A percentile compares a stretch with the other conserved stretches of the same genome.
Evolutionary conservation across 2,888 invertebrate species (phyloP).

Genomic region (Chrysotoxum bicinctum): DNA sequence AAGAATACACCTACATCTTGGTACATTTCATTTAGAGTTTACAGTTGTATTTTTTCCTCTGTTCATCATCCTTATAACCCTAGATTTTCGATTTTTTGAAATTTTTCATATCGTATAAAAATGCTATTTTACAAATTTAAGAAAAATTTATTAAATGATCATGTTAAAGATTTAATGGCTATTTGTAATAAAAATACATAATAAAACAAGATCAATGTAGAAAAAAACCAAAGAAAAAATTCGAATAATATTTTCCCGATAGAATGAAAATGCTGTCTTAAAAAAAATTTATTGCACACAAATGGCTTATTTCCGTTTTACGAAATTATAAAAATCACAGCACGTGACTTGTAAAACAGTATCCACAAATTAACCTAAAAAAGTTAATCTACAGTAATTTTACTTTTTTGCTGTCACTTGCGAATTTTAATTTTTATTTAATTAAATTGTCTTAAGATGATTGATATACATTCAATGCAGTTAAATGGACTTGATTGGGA

Average conservation of each 20-base stretch:
- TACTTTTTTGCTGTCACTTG: background rate
- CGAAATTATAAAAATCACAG: background rate
- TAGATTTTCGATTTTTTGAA: too few species aligned
- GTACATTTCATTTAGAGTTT: too few species aligned
- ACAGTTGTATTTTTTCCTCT: too few species aligned
- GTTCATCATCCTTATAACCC: too few species aligned
- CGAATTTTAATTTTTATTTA: slow-evolving; percentile 35
- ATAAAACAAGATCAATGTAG: too few species aligned
- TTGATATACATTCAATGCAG: background rate
- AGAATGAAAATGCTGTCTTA: background rate
- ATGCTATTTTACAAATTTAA: too few species aligned
- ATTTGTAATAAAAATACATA: too few species aligned
- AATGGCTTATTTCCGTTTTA: slow-evolving; percentile 20
- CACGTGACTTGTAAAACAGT: slow-evolving; percentile 25
- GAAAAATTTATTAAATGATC: too few species aligned
- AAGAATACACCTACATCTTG: too few species aligned
- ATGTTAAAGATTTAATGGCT: too few species aligned
- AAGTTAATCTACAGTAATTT: background rate
- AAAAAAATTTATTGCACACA: background rate
- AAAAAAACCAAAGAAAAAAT: background rate
- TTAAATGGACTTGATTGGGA: background rate
- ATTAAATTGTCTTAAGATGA: slow-evolving; percentile 29
- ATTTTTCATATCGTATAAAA: too few species aligned
- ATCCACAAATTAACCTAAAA: slow-evolving; percentile 35
- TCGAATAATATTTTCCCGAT: background rate